These are phyloP conservation scores for Alethe castanea DNA, from an alignment of 2,113 vertebrate species.

Conservation along the genomic window DNA sequence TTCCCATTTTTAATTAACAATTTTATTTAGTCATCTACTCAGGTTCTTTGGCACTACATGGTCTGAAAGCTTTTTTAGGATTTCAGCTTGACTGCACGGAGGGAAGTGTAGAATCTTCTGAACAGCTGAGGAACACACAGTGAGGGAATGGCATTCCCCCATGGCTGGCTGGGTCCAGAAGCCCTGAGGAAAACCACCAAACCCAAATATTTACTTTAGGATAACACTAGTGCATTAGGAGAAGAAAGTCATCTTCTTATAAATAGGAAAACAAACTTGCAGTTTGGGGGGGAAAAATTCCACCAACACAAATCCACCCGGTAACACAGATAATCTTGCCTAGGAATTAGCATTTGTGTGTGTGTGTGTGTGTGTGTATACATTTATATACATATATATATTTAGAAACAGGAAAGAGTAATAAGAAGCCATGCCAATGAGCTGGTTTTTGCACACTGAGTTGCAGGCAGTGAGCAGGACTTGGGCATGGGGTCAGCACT, in stretches of 20 bases:
- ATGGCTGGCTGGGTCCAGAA: neutral
- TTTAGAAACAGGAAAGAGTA: neutral
- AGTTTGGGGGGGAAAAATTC: neutral
- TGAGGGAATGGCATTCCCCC: neutral
- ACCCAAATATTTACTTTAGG: neutral
- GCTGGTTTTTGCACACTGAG: neutral
- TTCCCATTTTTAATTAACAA: neutral
- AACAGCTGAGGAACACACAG: neutral
- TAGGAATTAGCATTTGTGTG: neutral
- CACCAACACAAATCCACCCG: neutral
- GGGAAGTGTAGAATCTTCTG: neutral
- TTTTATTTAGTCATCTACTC: neutral
- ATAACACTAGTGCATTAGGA: neutral
- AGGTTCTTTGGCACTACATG: neutral
- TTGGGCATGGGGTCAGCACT: fast-evolving
- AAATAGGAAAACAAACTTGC: neutral
- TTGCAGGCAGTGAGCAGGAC: fast-evolving
- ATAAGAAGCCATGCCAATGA: fast-evolving
- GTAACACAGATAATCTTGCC: neutral
- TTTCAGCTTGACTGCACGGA: neutral
- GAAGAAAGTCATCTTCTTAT: neutral
- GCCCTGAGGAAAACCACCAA: neutral
- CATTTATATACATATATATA: too few relatives aligned
- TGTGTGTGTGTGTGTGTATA: too few relatives aligned
- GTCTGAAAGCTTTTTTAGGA: neutral